These are phyloP conservation scores for Cordilura impudica DNA, from an alignment of 2,888 invertebrate species.

Conservation along the genomic window DNA sequence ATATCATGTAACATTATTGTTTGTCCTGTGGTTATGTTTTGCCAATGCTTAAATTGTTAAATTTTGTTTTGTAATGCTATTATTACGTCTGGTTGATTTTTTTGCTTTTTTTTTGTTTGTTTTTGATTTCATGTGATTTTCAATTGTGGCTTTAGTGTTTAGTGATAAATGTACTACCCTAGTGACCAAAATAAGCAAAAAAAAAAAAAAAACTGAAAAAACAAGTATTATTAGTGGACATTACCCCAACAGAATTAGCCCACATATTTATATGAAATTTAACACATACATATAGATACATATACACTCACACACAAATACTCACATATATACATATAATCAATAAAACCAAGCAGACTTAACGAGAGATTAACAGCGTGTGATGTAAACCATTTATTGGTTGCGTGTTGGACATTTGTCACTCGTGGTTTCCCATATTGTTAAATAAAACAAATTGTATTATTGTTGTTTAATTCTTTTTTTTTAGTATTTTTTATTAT, in stretches of 20 bases:
- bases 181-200: slow-evolving; percentile 8
- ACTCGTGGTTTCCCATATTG: not conserved
- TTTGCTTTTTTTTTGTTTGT: not conserved
- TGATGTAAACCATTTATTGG: not conserved
- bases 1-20: slow-evolving; percentile 37
- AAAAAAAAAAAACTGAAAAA: not conserved
- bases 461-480: not conserved
- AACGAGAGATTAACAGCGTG: slow-evolving; percentile 17
- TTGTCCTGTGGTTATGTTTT: slow-evolving; percentile 51
- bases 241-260: slow-evolving; percentile 39
- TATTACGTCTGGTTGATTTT: slow-evolving; percentile 44
- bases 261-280: too few species aligned
- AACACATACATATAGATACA: not conserved
- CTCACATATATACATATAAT: slow-evolving; percentile 1
- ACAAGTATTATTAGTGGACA: slow-evolving; percentile 40
- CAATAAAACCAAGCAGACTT: slow-evolving; percentile 6
- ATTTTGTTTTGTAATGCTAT: slow-evolving; percentile 53
- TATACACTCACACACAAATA: not conserved
- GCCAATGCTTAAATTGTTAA: slow-evolving; percentile 17
- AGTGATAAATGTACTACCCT: slow-evolving; percentile 59
- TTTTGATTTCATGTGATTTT: slow-evolving; percentile 51
- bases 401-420: slow-evolving; percentile 1
- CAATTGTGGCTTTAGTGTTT: slow-evolving; percentile 54
- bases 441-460: slow-evolving; percentile 30
- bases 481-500: not conserved